Evolutionary conservation across 2,113 vertebrate species (phyloP).

Genomic region (Myrmophylax atrothorax): DNA sequence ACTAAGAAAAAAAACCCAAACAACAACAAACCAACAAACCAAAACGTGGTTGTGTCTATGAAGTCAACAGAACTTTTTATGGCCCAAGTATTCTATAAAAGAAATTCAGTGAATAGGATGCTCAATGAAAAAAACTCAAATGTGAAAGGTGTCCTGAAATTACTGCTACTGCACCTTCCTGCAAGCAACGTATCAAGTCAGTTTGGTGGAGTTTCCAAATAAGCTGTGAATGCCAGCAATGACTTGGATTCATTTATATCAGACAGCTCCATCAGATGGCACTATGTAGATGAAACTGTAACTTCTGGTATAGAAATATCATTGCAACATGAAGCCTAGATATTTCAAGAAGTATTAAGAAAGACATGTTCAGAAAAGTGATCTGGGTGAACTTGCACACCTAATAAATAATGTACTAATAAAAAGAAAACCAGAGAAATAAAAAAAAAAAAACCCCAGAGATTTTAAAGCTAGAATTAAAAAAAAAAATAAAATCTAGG

Average conservation of each 20-base stretch:
- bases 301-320: neutral
- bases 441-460: neutral
- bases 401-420: neutral
- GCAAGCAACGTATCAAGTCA: neutral
- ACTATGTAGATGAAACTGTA: neutral
- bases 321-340: neutral
- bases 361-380: neutral
- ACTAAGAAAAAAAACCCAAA: neutral
- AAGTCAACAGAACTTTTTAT: neutral
- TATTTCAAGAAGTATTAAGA: neutral
- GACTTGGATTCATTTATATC: slow-evolving; percentile 9
- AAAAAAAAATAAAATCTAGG: neutral
- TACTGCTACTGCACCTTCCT: neutral
- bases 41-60: neutral
- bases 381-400: neutral
- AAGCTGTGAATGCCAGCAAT: neutral
- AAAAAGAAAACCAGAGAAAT: neutral
- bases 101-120: neutral
- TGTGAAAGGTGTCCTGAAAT: neutral
- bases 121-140: neutral
- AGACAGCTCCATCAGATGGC: neutral
- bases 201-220: neutral
- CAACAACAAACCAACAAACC: too few species aligned
- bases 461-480: neutral
- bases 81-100: neutral